Evolutionary conservation across 2,888 invertebrate genomes (phyloP).

Genomic region (Thereva unica): DNA sequence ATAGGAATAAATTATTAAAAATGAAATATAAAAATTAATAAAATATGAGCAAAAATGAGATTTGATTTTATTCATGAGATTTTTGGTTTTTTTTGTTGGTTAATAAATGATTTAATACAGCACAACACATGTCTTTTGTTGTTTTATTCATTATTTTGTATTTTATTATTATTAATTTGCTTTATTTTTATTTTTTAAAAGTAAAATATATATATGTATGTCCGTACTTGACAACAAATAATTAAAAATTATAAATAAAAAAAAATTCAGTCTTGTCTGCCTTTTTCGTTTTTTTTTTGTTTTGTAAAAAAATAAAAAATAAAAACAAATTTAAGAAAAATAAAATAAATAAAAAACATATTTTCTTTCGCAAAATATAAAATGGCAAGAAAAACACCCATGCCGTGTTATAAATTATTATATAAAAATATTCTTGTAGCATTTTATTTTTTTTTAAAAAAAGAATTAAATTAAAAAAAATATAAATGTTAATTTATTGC

Average conservation of each 20-base stretch:
- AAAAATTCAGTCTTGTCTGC: too few species aligned
- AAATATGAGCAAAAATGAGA: slow-evolving; percentile 20
- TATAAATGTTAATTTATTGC: slow-evolving; percentile 29
- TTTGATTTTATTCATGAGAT: slow-evolving; percentile 30
- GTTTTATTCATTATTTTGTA: neutral
- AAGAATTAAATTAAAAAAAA: too few species aligned
- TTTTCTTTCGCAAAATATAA: neutral
- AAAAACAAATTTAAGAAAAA: too few species aligned
- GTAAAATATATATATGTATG: too few species aligned
- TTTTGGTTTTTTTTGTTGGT: slow-evolving; percentile 6
- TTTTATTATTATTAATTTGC: too few species aligned
- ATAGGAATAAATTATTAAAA: slow-evolving; percentile 1
- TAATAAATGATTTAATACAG: slow-evolving; percentile 30
- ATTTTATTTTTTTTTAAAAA: neutral
- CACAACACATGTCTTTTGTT: slow-evolving; percentile 16
- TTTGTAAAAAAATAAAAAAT: too few species aligned
- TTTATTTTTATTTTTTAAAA: too few species aligned
- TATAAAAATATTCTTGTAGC: slow-evolving; percentile 6
- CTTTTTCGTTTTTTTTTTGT: too few species aligned
- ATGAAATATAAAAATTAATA: slow-evolving; percentile 9
- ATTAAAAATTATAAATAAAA: too few species aligned
- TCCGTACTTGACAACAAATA: too few species aligned
- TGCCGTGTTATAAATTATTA: slow-evolving; percentile 30
- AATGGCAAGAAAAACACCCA: slow-evolving; percentile 32
- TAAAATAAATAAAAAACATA: too few species aligned